A percentile compares a stretch with the other conserved stretches of the same genome.
Conservation (phyloP, 1,140 invertebrate species). For the Ericerus pela region DNA sequence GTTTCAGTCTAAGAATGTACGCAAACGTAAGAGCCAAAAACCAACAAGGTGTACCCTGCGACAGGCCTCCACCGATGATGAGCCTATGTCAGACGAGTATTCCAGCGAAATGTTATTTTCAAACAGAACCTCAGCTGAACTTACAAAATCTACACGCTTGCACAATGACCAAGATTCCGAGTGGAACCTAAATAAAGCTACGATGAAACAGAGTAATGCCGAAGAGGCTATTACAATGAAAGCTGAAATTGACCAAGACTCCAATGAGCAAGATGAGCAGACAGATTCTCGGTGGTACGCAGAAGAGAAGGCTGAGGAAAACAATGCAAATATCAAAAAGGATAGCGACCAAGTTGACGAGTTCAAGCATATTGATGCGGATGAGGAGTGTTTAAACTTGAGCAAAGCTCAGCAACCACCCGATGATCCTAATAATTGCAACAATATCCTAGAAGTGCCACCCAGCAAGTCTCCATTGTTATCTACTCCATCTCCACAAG, state of each 20-base stretch:
- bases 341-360: neutral
- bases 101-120: conserved; percentile 45
- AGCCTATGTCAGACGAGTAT: conserved; percentile 44
- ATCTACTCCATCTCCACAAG: neutral
- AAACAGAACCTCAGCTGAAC: neutral
- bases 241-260: neutral
- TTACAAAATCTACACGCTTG: too few relatives aligned
- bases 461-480: too few relatives aligned
- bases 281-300: conserved; percentile 17
- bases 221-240: too few relatives aligned
- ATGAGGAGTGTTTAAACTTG: conserved; percentile 17
- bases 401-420: neutral
- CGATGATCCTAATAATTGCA: too few relatives aligned
- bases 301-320: conserved; percentile 5
- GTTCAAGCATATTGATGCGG: conserved; percentile 20
- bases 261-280: too few relatives aligned
- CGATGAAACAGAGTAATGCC: neutral
- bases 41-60: conserved; percentile 62
- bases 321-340: neutral
- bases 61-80: conserved; percentile 31
- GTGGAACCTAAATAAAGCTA: neutral
- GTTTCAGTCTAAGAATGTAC: conserved; percentile 27
- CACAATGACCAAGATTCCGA: neutral
- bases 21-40: conserved; percentile 84
- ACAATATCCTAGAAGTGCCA: too few relatives aligned